Conservation (phyloP, 2,888 invertebrate species). For the Dastarcus helophoroides region DNA sequence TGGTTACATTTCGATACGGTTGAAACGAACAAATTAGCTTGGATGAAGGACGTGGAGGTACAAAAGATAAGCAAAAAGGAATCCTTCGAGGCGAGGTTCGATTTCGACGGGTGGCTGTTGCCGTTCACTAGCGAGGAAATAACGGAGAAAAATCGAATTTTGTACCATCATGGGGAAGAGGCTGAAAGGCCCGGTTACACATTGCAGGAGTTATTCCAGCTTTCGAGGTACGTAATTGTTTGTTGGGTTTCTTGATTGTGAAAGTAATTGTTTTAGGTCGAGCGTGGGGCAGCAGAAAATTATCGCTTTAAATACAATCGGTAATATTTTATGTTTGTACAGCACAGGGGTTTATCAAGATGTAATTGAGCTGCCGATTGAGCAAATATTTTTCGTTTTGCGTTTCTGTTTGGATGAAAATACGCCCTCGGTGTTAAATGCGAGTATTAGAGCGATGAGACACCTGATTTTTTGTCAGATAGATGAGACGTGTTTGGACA, state of each 20-base stretch:
- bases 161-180: conserved; percentile 91
- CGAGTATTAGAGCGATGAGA: conserved; percentile 65
- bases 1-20: conserved; percentile 82
- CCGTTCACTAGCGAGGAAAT: conserved; percentile 57
- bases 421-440: conserved; percentile 56
- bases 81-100: conserved; percentile 70
- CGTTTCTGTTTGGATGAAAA: conserved; percentile 82
- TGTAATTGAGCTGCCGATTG: conserved; percentile 62
- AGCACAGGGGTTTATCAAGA: conserved; percentile 66
- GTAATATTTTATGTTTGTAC: conserved; percentile 63
- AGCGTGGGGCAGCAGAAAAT: conserved; percentile 74
- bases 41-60: conserved; percentile 68
- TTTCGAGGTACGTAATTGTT: conserved; percentile 44
- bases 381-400: conserved; percentile 66
- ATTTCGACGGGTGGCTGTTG: conserved; percentile 67
- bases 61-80: conserved; percentile 42
- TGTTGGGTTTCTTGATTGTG: neutral
- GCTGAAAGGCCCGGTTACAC: conserved; percentile 85
- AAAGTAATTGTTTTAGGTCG: conserved; percentile 38
- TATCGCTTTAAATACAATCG: conserved; percentile 66
- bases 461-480: conserved; percentile 63
- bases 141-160: conserved; percentile 47
- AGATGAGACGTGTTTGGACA: conserved; percentile 68
- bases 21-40: conserved; percentile 77
- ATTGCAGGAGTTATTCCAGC: conserved; percentile 73